Evolutionary conservation across 2,113 vertebrate genomes (phyloP), one percentile per base, ranked within the genome.

Genomic region (Eupsittula cactorum): DNA sequence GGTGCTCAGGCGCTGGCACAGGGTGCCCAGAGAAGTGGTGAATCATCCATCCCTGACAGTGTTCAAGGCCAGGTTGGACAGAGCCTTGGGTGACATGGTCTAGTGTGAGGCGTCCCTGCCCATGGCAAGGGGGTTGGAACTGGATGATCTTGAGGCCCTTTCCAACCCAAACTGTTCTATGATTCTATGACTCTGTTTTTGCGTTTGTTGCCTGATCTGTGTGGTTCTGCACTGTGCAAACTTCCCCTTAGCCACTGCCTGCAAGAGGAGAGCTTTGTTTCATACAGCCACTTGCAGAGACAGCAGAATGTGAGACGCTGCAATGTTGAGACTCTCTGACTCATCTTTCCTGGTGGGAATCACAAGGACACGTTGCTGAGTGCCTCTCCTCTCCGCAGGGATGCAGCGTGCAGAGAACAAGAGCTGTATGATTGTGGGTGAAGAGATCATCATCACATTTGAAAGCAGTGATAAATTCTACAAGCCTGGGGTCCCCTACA

Each of bases 401-500:
- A 25, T 96, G 84, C 92, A 95, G 92, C 83, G 67, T 78, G 81
- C 6, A 75, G 6, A 64, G 4, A 82, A 47, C 46, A 94, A 79
- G 9, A 93, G 8, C 74, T 82, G 50, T 2, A 0, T 20, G 28
- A 27, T 96, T 81, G 37, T 29, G 28, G 4, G 9, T 0, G 14
- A 91, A 24, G n/a, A 0, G 16, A 4, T 84, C 77, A 63, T 3
- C 0, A 12, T 75, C 50, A 75, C 31, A 42, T 95, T 97, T 1
- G 62, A 96, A 55, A 78, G 75, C 2, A 8, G 19, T 0, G 2
- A 57, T 2, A 6, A 12, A 0, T 13, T 63, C 83, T 97, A 96
- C 90, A 97, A 70, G 70, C 77, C 69, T 0, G 93, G 93, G 21
- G 53, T 97, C 16, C 79, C 75, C 75, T 91, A 77, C 64, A 68